Base-by-base conservation (phyloP, 2,113 vertebrate genomes). In the Phylloscopus whistleri region DNA sequence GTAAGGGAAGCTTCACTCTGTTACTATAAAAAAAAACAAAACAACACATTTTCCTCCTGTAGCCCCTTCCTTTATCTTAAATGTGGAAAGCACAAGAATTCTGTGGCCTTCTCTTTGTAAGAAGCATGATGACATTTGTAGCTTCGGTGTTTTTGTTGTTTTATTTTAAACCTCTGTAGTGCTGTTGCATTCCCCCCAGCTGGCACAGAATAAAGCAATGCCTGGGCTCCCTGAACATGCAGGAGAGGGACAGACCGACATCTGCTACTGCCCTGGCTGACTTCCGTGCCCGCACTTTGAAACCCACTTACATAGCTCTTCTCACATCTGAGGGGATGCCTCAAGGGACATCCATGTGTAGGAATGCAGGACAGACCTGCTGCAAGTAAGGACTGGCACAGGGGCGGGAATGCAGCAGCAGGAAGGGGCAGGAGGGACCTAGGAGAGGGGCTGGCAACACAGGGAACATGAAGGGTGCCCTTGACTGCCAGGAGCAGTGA, bases 11-110 rank as follows among this genome's bases (percentile, higher is more conserved):
- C 22, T 51, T 74, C n/a, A 11, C 22, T 73, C 24, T 20, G 4
- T 66, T 67, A 39, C 14, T 31, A 11, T 6, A 4, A 19, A 63
- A 33, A 16, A 26, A 48, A 24, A 9, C 37, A 30, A 60, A 20
- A 63, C 19, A 51, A 26, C 1, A 0, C 7, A 0, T 2, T 84
- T 58, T 60, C 11, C 16, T 83, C 19, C 24, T 31, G 12, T 52
- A 55, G 27, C 7, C 39, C 11, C 5, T 62, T 63, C 43, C 44
- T 69, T 69, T 91, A 27, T 81, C 63, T 81, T 90, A 48, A 23
- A 39, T 9, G 10, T 64, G 20, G 24, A 80, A 83, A 73, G 49
- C 46, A 80, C 10, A 16, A 60, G 56, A 66, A 27, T 31, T 30
- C 46, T 62, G 43, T 53, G 43, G 33, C 26, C 23, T 77, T 76